Evolutionary conservation across 2,888 invertebrate genomes (phyloP), one percentile per base, ranked within the genome.

Genomic region (Ormyrus nitidulus): DNA sequence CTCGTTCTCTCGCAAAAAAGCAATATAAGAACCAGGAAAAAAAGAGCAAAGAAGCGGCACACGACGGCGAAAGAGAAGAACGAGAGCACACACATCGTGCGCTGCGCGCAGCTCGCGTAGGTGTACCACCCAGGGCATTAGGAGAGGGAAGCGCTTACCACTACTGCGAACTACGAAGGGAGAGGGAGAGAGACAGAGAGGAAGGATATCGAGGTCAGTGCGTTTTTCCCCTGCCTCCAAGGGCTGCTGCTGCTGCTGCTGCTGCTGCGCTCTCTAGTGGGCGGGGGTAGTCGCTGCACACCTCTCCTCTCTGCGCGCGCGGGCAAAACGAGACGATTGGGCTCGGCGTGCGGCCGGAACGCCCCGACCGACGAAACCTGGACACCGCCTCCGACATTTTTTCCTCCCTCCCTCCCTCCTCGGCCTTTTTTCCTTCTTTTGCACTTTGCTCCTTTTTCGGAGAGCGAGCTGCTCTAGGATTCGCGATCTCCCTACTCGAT

Each of bases 171-270:
- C 13, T 59, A 48, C 46, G 19, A 46, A 65, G 58, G 2, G 51
- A 65, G 51, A 48, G 13, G 13, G 49, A 65, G 62, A 46, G 65
- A 49, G 58, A 44, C 53, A n/a, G 46, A 44, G 5, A n/a, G 49
- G 49, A 19, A 58, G 51, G 56, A 56, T 76, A 80, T 81, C 71
- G 77, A 65, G 81, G 81, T 81, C 81, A 81, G 80, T 80, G 82
- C 81, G 79, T 83, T 81, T 80, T 80, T 80, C 77, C 80, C 78
- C 77, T 34, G 34, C 34, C 34, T 34, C 34, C 34, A 34, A 34
- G 34, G 34, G 34, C 3, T 34, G 34, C 34, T 34, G 34, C 34
- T 34, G 34, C 34, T 34, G 34, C 4, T 34, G 34, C 34, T 34
- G 34, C 34, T 34, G 34, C 34, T 34, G 34, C 34, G 34, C 34